Conservation (phyloP, 92 coral and sea anemone species). For the Parazoanthus darwini region DNA sequence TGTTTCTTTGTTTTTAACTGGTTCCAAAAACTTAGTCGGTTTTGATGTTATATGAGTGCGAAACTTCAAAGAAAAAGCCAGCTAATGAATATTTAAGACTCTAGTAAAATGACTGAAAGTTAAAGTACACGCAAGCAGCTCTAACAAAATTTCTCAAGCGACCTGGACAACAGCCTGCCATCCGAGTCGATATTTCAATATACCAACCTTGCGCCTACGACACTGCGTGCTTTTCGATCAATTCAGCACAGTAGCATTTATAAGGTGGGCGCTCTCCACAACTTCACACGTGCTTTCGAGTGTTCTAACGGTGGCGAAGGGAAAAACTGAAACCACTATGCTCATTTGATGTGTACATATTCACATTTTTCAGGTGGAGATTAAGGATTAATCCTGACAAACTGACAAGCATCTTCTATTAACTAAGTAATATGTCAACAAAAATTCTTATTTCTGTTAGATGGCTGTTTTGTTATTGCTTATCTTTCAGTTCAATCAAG, state of each 20-base stretch:
- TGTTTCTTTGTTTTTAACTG: no score
- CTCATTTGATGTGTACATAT: neutral
- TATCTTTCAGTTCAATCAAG: neutral
- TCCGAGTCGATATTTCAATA: neutral
- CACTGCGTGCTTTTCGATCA: neutral
- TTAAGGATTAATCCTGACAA: constrained; percentile 18
- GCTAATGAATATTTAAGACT: neutral
- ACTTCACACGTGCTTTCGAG: neutral
- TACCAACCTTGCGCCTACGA: neutral
- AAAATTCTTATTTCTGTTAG: neutral
- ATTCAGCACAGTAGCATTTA: neutral
- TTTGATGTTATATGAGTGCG: neutral
- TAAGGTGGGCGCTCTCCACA: neutral
- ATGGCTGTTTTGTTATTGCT: neutral
- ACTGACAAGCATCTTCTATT: neutral
- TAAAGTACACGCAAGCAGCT: neutral
- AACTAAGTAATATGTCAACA: constrained; percentile 22
- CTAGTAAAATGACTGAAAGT: neutral
- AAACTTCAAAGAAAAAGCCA: neutral
- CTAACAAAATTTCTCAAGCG: neutral
- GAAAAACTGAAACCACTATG: neutral
- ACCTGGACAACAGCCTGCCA: neutral
- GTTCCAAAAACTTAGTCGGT: no score
- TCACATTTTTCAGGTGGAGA: neutral
- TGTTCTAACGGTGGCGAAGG: neutral